Percentiles rank a stretch among this genome's conserved stretches.
Conservation (phyloP, 2,113 vertebrate species). For the Calypte anna region DNA sequence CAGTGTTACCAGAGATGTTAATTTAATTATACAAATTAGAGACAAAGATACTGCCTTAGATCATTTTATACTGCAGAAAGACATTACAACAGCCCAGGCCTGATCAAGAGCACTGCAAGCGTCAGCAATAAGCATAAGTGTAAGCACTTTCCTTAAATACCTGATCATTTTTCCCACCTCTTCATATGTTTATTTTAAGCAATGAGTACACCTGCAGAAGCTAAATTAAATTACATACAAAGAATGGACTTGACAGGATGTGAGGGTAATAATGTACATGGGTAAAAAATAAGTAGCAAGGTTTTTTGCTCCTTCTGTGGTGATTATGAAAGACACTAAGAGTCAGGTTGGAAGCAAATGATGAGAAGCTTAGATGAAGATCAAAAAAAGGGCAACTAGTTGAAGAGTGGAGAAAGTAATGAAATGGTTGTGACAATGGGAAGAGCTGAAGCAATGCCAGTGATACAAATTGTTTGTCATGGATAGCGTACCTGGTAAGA, state of each 20-base stretch:
- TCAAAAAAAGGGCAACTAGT: neutral
- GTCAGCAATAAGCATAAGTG: neutral
- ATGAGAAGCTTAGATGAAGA: neutral
- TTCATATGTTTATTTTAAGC: constrained; percentile 21
- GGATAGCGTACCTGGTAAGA: neutral
- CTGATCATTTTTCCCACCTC: neutral
- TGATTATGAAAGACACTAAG: neutral
- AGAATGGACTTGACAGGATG: neutral
- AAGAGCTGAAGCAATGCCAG: neutral
- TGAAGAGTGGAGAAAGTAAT: neutral
- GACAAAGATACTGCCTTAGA: neutral
- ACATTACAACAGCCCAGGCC: neutral
- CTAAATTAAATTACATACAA: constrained; percentile 23
- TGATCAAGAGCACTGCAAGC: neutral
- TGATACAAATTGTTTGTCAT: neutral
- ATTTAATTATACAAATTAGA: constrained; percentile 36
- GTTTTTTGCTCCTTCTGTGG: neutral
- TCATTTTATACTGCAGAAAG: constrained; percentile 4
- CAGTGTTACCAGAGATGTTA: neutral
- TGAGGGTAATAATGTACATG: neutral
- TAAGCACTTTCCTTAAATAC: neutral
- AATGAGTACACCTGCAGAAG: neutral
- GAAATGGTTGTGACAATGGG: neutral
- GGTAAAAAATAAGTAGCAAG: neutral
- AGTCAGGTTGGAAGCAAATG: neutral